phyloP scores from a whole-genome alignment of 2,797 vertebrate genomes.

The Sparidentex hasta region DNA sequence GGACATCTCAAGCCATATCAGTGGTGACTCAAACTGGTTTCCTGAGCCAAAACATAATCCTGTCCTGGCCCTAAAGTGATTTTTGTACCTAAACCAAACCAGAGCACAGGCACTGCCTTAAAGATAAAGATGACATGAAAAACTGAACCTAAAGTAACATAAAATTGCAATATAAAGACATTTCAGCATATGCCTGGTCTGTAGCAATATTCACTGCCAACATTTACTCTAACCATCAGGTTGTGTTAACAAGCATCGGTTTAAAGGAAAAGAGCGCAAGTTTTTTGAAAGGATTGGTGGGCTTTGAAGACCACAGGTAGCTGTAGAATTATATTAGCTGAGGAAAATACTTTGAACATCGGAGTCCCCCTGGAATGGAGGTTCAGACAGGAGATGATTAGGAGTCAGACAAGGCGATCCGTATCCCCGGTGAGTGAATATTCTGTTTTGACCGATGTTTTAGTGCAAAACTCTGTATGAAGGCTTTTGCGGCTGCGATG shows the following conservation, averaged over 20 bases:
- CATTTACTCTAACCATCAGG: too few species aligned
- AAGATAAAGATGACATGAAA: too few species aligned
- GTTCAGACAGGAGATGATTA: constrained; percentile 38
- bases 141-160: too few species aligned
- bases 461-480: constrained; percentile 28
- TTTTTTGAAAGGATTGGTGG: constrained; percentile 4
- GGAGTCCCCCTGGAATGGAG: constrained; percentile 11
- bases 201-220: too few species aligned
- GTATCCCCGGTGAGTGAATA: constrained; percentile 18
- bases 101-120: too few species aligned
- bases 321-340: constrained; percentile 14
- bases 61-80: too few species aligned
- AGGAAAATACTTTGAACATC: constrained; percentile 25
- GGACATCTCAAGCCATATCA: too few species aligned
- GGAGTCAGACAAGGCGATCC: constrained; percentile 22
- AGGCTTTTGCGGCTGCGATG: constrained; percentile 11
- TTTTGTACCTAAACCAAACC: too few species aligned
- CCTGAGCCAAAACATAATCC: too few species aligned
- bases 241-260: constrained; percentile 27
- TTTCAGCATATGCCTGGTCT: too few species aligned
- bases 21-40: too few species aligned
- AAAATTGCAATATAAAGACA: too few species aligned
- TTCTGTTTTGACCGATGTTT: constrained; percentile 38
- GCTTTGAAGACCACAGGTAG: constrained; percentile 24
- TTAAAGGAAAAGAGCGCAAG: constrained; percentile 27